Base-by-base conservation (phyloP, 2,888 invertebrate species). In the Andrena camellia region DNA sequence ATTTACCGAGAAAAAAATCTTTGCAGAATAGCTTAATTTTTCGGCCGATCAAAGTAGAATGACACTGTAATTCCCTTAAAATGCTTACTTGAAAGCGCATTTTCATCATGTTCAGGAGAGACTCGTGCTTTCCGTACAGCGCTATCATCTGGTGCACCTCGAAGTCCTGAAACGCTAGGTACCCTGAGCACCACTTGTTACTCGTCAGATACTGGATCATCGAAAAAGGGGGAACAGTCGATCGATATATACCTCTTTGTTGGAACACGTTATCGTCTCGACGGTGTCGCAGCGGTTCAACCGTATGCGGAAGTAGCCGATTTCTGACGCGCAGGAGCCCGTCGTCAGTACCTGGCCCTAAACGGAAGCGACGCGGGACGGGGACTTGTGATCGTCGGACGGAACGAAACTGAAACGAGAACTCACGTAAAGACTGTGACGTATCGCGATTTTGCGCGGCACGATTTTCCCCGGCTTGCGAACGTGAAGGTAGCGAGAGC, bases 101-200 rank as follows among this genome's bases (percentile, higher is more conserved):
- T 67, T 96, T 94, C 52, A 97, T 90, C 89, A 97, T 96, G 93
- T 97, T 96, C 80, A 97, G 95, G 88, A 96, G 94, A 29, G 95
- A 95, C 89, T 97, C 97, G 91, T 97, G 97, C 86, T 96, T 96
- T 0, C 97, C 97, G 92, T 96, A 97, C 50, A 97, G 91, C 80
- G 95, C 94, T 0, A 95, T 93, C 20, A 97, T 89, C 81, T 96
- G 96, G 50, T 95, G 95, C 0, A 95, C 91, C 10, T 96, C 95
- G 85, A 97, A 95, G 0, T 94, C 92, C 96, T 96, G 83, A 63
- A 93, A 84, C 20, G 26, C n/a, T 26, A 33, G 2, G 10, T 2
- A n/a, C n/a, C 10, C 26, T n/a, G 7, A 7, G 29, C 10, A 0
- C 10, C 7, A 1, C 7, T 3, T 42, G 13, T 4, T 4, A 4